These are phyloP conservation scores for Aphelenchoides besseyi DNA, from an alignment of 1,140 invertebrate genomes.

Conservation along the genomic window DNA sequence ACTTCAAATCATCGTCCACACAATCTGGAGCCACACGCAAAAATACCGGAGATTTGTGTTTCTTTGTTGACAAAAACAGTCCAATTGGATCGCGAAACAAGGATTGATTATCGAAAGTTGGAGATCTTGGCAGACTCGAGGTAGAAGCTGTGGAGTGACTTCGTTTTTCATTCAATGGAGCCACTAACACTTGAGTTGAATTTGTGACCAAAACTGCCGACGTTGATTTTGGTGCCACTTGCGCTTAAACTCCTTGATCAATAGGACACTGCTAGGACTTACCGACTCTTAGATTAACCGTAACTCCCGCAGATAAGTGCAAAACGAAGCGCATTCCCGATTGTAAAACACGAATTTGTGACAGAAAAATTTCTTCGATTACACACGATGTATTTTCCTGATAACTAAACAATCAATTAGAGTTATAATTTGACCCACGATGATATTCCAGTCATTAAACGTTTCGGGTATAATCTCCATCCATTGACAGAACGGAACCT, in stretches of 20 bases:
- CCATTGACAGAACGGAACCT: constrained; percentile 6
- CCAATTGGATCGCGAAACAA: constrained; percentile 3
- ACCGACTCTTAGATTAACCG: constrained; percentile 37
- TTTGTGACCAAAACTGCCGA: constrained; percentile 23
- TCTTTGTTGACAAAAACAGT: neutral
- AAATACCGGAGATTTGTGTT: neutral
- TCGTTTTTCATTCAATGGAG: constrained; percentile 10
- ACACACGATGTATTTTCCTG: constrained; percentile 26
- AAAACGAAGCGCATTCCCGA: constrained; percentile 29
- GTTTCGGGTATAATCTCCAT: constrained; percentile 41
- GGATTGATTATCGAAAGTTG: neutral
- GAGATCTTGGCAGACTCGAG: no score
- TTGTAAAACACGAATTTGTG: constrained; percentile 42
- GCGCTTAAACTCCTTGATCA: constrained; percentile 6
- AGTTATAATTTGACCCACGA: constrained; percentile 30
- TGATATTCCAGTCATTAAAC: constrained; percentile 45
- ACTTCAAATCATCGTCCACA: no score
- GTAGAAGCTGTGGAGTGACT: neutral
- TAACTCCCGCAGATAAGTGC: constrained; percentile 25
- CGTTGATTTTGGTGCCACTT: constrained; percentile 4
- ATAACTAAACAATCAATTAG: constrained; percentile 23
- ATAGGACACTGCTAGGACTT: constrained; percentile 14
- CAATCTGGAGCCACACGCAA: neutral
- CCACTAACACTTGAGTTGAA: constrained; percentile 25
- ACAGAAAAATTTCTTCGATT: constrained; percentile 48